Evolutionary conservation across 2,888 invertebrate species (phyloP), one percentile per base, ranked within the genome.

Genomic region (Trichogramma evanescens): DNA sequence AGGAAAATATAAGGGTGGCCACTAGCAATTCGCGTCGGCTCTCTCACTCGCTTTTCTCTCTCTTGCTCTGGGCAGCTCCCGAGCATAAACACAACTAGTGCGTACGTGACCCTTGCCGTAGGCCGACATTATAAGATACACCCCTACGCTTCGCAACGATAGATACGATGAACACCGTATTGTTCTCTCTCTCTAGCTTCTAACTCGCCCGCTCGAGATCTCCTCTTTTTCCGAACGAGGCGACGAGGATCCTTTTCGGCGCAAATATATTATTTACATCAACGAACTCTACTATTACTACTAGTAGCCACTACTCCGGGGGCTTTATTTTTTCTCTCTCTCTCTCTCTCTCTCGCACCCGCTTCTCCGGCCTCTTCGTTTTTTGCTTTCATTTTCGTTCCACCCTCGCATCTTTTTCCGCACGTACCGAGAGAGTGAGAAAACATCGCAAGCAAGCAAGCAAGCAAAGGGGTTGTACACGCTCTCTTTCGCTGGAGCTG

Each of bases 231-330:
- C 8, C n/a, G 55, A 43, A 9, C 42, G 43, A 5, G 3, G 8
- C 53, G 41, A 13, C 58, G 61, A 59, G 62, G 55, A 60, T 63
- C 63, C 63, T 50, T 65, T 65, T 63, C 62, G 57, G 52, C 9
- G 13, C 62, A 63, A 63, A 65, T 65, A 65, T 63, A 65, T 65
- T 65, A 65, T 65, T 65, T 65, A 65, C 64, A 58, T 52, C 10
- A 6, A 6, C 59, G 53, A 54, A 59, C 56, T 54, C 48, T 58
- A 53, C 56, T 48, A 45, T 53, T 48, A 26, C 26, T 26, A 26
- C 48, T 39, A 26, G 8, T 13, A 8, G 39, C 6, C 42, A 26
- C 26, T 13, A 10, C 54, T 54, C 52, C 42, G 45, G n/a, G 13
- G 9, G 58, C 53, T 63, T 63, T 63, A 55, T 63, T 63, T 58